Percentiles rank a stretch among this genome's conserved stretches.
These are phyloP conservation scores for Venturia canescens DNA, from an alignment of 1,140 invertebrate genomes.

Conservation along the genomic window DNA sequence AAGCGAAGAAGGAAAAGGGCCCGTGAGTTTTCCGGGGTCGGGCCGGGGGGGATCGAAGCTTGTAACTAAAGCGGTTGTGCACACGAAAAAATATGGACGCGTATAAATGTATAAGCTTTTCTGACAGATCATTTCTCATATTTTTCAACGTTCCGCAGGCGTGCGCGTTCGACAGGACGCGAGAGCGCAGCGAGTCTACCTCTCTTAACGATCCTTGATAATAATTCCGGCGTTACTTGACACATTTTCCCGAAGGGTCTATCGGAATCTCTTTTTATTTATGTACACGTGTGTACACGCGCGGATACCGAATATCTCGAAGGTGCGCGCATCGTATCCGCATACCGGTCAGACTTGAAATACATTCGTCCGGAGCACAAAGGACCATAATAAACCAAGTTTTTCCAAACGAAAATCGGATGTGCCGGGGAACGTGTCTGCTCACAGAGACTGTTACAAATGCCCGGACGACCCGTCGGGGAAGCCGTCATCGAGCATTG, in stretches of 20 bases:
- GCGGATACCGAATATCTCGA: slow-evolving; percentile 32
- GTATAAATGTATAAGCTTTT: not conserved
- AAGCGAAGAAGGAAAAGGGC: slow-evolving; percentile 45
- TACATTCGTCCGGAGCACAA: not conserved
- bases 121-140: slow-evolving; percentile 76
- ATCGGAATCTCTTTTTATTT: slow-evolving; percentile 39
- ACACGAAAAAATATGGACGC: not conserved
- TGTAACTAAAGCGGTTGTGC: not conserved
- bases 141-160: slow-evolving; percentile 64
- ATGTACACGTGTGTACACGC: not conserved
- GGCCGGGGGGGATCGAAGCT: not conserved
- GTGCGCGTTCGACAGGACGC: slow-evolving; percentile 37
- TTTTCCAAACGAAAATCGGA: slow-evolving; percentile 29
- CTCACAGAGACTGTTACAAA: not conserved
- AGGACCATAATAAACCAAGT: not conserved
- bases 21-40: slow-evolving; percentile 36
- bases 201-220: slow-evolving; percentile 59
- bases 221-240: slow-evolving; percentile 74
- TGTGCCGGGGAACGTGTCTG: not conserved
- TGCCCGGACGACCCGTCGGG: not conserved
- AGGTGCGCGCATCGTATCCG: not conserved
- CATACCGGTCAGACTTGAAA: slow-evolving; percentile 6
- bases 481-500: slow-evolving; percentile 53
- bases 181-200: slow-evolving; percentile 17
- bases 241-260: slow-evolving; percentile 62